Percentiles rank a stretch among this genome's conserved stretches.
phyloP scores from a whole-genome alignment of 2,888 invertebrate species.

The Rhagonycha lutea region DNA sequence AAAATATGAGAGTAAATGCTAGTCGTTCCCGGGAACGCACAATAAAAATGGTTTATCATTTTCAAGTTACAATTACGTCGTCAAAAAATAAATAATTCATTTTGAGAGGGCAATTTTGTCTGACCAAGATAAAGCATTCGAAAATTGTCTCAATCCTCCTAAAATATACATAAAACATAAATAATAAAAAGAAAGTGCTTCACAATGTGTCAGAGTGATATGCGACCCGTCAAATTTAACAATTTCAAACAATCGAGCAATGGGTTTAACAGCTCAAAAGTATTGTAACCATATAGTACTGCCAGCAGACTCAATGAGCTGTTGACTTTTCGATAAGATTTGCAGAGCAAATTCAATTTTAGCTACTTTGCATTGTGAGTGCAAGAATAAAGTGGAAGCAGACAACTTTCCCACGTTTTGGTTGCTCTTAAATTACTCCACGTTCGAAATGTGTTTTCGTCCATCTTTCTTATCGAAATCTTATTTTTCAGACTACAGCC shows the following conservation, averaged over 20 bases:
- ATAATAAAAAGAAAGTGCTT: neutral
- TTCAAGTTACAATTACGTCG: neutral
- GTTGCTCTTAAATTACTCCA: neutral
- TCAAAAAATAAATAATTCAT: neutral
- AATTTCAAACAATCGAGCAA: neutral
- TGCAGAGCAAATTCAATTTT: neutral
- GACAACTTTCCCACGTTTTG: neutral
- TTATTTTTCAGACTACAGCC: too few species aligned
- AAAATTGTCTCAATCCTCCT: neutral
- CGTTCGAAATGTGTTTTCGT: neutral
- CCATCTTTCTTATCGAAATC: neutral
- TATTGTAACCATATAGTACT: neutral
- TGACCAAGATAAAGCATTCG: neutral
- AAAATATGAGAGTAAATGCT: neutral
- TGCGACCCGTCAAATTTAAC: neutral
- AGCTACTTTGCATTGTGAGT: neutral
- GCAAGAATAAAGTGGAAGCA: neutral
- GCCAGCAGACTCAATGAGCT: neutral
- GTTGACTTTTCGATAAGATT: neutral
- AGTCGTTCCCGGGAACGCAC: neutral
- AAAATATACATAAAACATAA: neutral
- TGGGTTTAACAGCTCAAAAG: neutral
- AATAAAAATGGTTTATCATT: neutral
- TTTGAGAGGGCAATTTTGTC: neutral
- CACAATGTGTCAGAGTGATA: neutral